These are phyloP conservation scores for Colletes latitarsis DNA, from an alignment of 1,140 invertebrate species.

Conservation along the genomic window DNA sequence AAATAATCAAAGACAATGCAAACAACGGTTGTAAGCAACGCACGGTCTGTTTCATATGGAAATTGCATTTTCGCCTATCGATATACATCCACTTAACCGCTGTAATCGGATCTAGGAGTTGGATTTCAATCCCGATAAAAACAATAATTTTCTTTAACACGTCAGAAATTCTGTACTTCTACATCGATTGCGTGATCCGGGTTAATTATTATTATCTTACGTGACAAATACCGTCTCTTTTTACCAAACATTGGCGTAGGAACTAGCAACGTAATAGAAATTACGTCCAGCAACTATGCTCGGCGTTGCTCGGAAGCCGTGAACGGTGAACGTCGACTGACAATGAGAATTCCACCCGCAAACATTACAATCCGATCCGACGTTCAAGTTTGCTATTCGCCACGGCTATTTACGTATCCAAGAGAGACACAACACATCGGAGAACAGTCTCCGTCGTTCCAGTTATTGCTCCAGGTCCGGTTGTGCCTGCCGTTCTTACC, in stretches of 20 bases:
- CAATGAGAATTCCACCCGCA: conserved; percentile 14
- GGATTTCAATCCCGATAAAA: neutral
- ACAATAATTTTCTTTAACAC: too few species aligned
- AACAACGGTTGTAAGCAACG: neutral
- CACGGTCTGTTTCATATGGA: neutral
- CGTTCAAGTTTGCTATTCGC: conserved; percentile 13
- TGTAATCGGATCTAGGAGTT: neutral
- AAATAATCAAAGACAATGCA: neutral
- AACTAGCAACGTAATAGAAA: neutral
- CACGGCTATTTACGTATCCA: neutral
- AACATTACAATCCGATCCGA: conserved; percentile 6
- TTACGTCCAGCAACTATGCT: neutral
- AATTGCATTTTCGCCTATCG: neutral
- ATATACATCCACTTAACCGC: neutral
- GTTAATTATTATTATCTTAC: neutral
- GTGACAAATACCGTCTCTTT: neutral
- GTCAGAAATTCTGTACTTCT: too few species aligned
- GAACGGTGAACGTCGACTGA: neutral
- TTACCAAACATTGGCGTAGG: neutral
- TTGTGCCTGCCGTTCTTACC: neutral
- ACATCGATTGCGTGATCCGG: neutral
- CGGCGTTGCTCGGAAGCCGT: neutral
- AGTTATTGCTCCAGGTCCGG: conserved; percentile 9
- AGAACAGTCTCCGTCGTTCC: neutral
- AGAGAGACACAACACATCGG: neutral